Percentiles rank a stretch among this genome's conserved stretches.
These are phyloP conservation scores for Osmerus eperlanus DNA, from an alignment of 2,113 vertebrate genomes.

Conservation along the genomic window DNA sequence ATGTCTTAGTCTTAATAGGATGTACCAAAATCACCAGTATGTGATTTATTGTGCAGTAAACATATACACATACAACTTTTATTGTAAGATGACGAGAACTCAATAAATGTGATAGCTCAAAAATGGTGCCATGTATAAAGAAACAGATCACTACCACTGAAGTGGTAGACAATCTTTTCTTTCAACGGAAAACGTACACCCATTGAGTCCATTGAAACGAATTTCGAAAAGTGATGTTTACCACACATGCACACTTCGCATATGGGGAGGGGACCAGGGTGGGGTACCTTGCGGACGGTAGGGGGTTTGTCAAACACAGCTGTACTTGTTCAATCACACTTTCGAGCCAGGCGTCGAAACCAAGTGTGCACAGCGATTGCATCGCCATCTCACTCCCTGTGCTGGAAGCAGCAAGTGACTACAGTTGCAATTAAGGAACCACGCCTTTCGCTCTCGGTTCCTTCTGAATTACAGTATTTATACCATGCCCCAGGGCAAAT, in stretches of 20 bases:
- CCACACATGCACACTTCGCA: neutral
- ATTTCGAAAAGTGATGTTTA: slow-evolving; percentile 13
- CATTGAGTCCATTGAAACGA: too few relatives aligned
- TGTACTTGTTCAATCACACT: slow-evolving; percentile 52
- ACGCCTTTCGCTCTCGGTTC: slow-evolving; percentile 51
- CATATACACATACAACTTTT: too few relatives aligned
- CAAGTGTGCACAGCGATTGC: neutral
- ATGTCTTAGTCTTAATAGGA: too few relatives aligned
- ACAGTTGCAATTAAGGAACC: slow-evolving; percentile 58
- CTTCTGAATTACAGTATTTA: slow-evolving; percentile 37
- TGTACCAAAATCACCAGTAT: too few relatives aligned
- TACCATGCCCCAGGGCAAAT: slow-evolving; percentile 11
- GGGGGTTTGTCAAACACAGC: slow-evolving; percentile 58
- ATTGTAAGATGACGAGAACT: too few relatives aligned
- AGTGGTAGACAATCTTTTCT: too few relatives aligned
- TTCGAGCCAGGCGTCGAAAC: neutral
- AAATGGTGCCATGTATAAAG: too few relatives aligned
- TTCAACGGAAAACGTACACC: too few relatives aligned
- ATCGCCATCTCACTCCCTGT: neutral
- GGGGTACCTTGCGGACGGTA: slow-evolving; percentile 13
- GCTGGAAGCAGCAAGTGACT: slow-evolving; percentile 29
- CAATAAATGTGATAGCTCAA: too few relatives aligned
- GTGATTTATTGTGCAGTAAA: too few relatives aligned
- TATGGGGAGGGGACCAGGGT: slow-evolving; percentile 41
- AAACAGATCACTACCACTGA: too few relatives aligned